These are phyloP conservation scores for Salticus scenicus DNA, from an alignment of 2,888 invertebrate species.

Conservation along the genomic window DNA sequence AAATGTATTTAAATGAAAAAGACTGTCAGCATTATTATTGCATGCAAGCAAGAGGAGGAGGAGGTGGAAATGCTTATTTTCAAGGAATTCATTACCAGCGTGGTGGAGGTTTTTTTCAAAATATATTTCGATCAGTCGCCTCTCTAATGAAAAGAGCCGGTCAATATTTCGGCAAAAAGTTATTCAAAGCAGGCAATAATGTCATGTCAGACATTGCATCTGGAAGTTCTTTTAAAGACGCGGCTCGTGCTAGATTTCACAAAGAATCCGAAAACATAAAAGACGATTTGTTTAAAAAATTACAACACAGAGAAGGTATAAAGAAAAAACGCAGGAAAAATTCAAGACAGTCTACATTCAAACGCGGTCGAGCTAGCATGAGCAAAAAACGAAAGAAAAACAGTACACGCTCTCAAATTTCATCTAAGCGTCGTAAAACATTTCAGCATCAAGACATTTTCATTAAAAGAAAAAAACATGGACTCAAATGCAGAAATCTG, in stretches of 20 bases:
- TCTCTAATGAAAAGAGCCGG: not conserved
- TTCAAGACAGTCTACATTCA: not conserved
- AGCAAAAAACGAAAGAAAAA: too few relatives aligned
- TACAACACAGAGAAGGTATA: conserved; percentile 26
- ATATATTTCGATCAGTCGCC: not conserved
- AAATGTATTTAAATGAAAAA: conserved; percentile 19
- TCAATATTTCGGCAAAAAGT: conserved; percentile 19
- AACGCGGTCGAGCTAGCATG: not conserved
- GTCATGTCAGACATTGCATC: conserved; percentile 22
- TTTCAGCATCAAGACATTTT: not conserved
- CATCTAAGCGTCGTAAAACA: not conserved
- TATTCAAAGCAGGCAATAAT: not conserved
- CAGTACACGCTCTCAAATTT: too few relatives aligned
- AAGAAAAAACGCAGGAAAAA: conserved; percentile 9
- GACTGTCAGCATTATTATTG: conserved; percentile 32
- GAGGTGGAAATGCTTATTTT: conserved; percentile 15
- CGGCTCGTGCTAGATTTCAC: not conserved
- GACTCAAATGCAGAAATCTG: not conserved
- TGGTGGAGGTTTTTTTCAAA: conserved; percentile 34
- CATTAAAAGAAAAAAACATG: not conserved
- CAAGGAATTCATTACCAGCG: conserved; percentile 10
- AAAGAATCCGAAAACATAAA: conserved; percentile 19
- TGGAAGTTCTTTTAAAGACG: conserved; percentile 20
- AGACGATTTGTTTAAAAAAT: conserved; percentile 30
- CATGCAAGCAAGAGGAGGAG: conserved; percentile 20